phyloP scores from a whole-genome alignment of 2,797 vertebrate genomes.

The Sebastolobus alascanus region DNA sequence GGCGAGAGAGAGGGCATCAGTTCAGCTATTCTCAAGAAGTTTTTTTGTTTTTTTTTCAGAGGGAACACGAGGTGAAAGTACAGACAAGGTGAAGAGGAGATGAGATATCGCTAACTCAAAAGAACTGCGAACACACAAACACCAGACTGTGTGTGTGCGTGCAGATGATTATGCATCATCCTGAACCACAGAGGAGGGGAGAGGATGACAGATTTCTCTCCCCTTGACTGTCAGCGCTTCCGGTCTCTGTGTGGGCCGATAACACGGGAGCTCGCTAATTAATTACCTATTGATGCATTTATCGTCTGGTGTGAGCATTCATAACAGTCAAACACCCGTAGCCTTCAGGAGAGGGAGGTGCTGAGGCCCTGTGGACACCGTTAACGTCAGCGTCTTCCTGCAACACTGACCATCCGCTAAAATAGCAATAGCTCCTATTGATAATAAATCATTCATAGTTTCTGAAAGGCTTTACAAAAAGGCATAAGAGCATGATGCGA shows the following conservation, averaged over 20 bases:
- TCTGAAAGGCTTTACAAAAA: neutral
- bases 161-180: conserved; percentile 55
- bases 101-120: conserved; percentile 45
- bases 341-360: neutral
- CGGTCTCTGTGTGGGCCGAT: conserved; percentile 67
- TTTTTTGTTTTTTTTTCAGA: neutral
- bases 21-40: conserved; percentile 4
- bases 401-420: conserved; percentile 19
- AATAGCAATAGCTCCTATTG: neutral
- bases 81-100: conserved; percentile 65
- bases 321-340: conserved; percentile 35
- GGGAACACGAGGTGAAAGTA: conserved; percentile 39
- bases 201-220: conserved; percentile 72
- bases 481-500: neutral
- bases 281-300: conserved; percentile 70
- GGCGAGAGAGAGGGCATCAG: neutral
- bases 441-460: conserved; percentile 10
- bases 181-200: conserved; percentile 38
- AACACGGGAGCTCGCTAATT: conserved; percentile 70
- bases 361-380: neutral
- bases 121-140: conserved; percentile 27
- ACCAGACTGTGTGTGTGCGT: conserved; percentile 19
- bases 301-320: conserved; percentile 42
- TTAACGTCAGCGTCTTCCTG: conserved; percentile 1
- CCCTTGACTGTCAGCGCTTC: conserved; percentile 63